These are phyloP conservation scores for Pristionchus entomophagus DNA, from an alignment of 2,888 invertebrate species.

Conservation along the genomic window DNA sequence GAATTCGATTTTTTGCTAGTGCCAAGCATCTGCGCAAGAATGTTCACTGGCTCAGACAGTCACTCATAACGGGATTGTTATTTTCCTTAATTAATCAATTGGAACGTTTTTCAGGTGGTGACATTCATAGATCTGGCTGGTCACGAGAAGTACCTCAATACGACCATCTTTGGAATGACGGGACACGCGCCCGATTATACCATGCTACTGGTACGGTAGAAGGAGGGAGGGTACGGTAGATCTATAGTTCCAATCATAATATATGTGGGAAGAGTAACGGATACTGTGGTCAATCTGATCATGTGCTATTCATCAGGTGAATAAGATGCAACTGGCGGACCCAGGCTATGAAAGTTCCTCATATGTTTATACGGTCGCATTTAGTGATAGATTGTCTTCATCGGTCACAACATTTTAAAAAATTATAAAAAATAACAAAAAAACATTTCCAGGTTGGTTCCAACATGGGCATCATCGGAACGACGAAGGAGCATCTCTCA, in stretches of 20 bases:
- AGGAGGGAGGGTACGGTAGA: neutral
- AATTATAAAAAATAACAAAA: no score
- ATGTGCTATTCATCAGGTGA: neutral
- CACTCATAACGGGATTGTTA: neutral
- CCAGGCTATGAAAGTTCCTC: no score
- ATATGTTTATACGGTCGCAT: no score
- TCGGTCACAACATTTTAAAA: no score
- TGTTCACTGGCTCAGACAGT: no score
- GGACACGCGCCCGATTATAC: constrained; percentile 99
- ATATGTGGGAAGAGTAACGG: no score
- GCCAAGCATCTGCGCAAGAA: no score
- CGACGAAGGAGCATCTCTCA: constrained; percentile 91
- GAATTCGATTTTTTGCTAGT: no score
- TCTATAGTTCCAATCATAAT: neutral
- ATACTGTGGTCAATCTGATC: neutral
- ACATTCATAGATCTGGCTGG: constrained; percentile 88
- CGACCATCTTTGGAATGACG: constrained; percentile 99
- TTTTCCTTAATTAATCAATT: neutral
- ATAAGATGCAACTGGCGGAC: no score
- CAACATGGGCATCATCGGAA: constrained; percentile 97
- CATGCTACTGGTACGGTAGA: constrained; percentile 88
- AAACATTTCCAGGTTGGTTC: constrained; percentile 89
- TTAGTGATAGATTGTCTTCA: no score
- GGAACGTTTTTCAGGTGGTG: constrained; percentile 81
- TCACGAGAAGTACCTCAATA: constrained; percentile 97